Conservation (phyloP, 2,113 vertebrate species). For the Melanostigma gelatinosum region DNA sequence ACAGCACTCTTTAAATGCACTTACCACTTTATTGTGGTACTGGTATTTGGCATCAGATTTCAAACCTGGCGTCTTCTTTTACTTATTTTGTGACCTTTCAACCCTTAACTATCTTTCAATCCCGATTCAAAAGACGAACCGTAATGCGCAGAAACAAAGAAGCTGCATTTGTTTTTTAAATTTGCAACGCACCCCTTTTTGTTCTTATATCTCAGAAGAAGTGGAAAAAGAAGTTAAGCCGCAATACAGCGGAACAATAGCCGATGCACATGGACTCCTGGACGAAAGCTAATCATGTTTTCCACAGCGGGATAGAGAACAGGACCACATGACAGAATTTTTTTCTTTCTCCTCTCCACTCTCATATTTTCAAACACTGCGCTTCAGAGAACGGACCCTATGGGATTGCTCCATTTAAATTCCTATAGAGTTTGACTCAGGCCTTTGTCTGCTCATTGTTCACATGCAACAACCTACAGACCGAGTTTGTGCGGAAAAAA, state of each 20-base stretch:
- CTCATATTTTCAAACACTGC: slow-evolving; percentile 46
- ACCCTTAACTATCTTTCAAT: neutral
- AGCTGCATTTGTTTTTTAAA: slow-evolving; percentile 30
- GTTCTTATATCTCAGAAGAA: slow-evolving; percentile 59
- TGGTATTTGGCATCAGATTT: neutral
- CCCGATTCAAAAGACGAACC: slow-evolving; percentile 14
- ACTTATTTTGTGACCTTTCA: neutral
- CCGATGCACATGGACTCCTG: slow-evolving; percentile 70
- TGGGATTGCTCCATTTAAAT: slow-evolving; percentile 65
- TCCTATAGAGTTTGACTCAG: slow-evolving; percentile 50
- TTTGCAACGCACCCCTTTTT: slow-evolving; percentile 48
- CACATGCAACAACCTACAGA: slow-evolving; percentile 29
- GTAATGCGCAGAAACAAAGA: slow-evolving; percentile 27
- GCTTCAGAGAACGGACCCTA: slow-evolving; percentile 60
- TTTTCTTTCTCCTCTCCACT: neutral
- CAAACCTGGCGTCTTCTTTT: neutral
- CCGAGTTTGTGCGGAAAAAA: slow-evolving; percentile 22
- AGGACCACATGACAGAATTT: slow-evolving; percentile 63
- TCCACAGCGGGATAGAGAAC: slow-evolving; percentile 73
- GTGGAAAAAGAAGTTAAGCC: slow-evolving; percentile 61
- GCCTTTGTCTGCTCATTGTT: slow-evolving; percentile 55
- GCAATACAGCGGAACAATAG: slow-evolving; percentile 68
- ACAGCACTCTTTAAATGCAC: neutral
- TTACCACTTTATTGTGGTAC: neutral
- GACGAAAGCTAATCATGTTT: slow-evolving; percentile 82